phyloP scores from a whole-genome alignment of 2,113 vertebrate genomes.

The Piprites chloris region DNA sequence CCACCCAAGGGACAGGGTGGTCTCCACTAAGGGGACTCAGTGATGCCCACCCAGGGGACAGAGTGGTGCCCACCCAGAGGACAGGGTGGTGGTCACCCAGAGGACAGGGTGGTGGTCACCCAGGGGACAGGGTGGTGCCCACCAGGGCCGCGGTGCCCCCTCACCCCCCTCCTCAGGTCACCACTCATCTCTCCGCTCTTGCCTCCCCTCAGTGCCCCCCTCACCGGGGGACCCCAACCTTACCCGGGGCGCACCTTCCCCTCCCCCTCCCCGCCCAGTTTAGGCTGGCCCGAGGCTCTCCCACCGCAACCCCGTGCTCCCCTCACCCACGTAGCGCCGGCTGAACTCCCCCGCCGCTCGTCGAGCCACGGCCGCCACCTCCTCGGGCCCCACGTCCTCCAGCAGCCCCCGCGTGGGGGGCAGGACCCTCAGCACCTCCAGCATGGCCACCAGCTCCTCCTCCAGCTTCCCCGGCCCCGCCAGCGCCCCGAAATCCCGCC shows the following conservation, averaged over 20 bases:
- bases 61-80: background rate
- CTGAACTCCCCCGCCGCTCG: conserved; percentile 72
- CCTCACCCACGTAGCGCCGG: conserved; percentile 77
- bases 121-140: background rate
- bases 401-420: background rate
- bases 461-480: conserved; percentile 3
- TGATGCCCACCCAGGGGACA: background rate
- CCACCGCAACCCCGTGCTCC: accelerated
- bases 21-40: too few species aligned
- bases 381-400: background rate
- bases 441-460: conserved; percentile 64
- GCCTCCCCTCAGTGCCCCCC: background rate
- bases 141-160: background rate
- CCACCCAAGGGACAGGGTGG: background rate
- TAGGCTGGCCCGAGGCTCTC: too few species aligned
- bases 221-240: background rate
- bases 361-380: background rate
- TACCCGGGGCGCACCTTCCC: background rate
- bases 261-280: background rate
- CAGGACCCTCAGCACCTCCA: conserved; percentile 59
- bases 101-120: background rate
- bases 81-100: background rate
- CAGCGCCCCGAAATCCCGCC: conserved; percentile 69
- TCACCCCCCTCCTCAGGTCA: too few species aligned
- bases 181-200: background rate